Base-by-base conservation (phyloP, 2,797 vertebrate species). In the Spheniscus humboldti region DNA sequence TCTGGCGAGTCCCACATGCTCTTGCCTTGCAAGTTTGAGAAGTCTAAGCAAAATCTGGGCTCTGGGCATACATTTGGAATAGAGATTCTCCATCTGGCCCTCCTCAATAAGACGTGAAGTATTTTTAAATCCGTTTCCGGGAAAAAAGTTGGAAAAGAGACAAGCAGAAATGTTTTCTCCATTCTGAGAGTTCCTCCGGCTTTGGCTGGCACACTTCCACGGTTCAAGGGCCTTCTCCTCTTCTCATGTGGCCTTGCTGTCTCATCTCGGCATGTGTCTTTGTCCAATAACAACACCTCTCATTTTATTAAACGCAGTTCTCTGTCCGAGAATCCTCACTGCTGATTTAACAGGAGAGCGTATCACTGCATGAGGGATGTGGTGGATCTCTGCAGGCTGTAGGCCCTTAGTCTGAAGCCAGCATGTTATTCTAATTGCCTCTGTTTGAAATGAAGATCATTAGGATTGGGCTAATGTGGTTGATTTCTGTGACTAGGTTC, bases 1-100 rank as follows among this genome's bases (percentile, higher is more conserved):
- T 41, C 35, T 87, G 7, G 1, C 7, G 25, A 76, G 28, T 48
- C 48, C 64, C 6, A 6, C 0, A 0, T 74, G 35, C 18, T 85
- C 52, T 73, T 92, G 71, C 24, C 28, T 83, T 94, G 39, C 59
- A 71, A 37, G 25, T 59, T 88, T 69, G 63, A 84, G 82, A 52
- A 76, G 7, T 50, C 35, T 35, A 76, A 80, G 41, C 35, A 71
- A 66, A 83, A 60, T 76, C n/a, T 41, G 33, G 13, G 12, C 56
- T 73, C 24, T 66, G 43, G 71, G 13, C 43, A 41, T 84, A 48
- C 2, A 6, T 75, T 85, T 76, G 35, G 48, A 74, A 55, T 67
- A 62, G 39, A 82, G 23, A 31, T 73, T 77, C 45, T 88, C 67
- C 17, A 45, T 69, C 39, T 92, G 81, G 7, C 60, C 16, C 43